Evolutionary conservation across 2,888 invertebrate species (phyloP), one percentile per base, ranked within the genome.

Genomic region (Diabrotica balteata): DNA sequence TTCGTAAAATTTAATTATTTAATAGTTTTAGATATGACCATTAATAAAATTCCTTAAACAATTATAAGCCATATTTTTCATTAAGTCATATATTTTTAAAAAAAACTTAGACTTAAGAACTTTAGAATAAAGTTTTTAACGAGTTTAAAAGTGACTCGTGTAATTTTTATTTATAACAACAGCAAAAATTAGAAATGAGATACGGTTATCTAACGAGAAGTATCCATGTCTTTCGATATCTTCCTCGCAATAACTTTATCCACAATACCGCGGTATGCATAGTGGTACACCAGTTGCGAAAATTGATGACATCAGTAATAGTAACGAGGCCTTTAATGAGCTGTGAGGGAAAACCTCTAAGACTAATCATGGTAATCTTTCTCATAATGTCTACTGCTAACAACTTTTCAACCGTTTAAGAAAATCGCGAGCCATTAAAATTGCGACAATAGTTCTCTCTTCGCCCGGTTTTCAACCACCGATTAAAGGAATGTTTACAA

Each of bases 341-440:
- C 82, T 79, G 78, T 79, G 79, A 80, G 82, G 81, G 82, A 82
- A 82, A 82, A 81, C 82, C 80, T 81, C 80, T 79, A 81, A 82
- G 82, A 82, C 82, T 83, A 83, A 83, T 83, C 81, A 81, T 79
- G 78, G 78, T 81, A 83, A 83, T 83, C 82, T 81, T 80, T 80
- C 80, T 80, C 80, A 79, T 83, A 83, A 83, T 82, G 82, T 79
- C 81, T 83, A 79, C 81, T 81, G 81, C 81, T 83, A 83, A 83
- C 83, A 83, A 84, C 83, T 84, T 83, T 84, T 83, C 83, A 81
- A 81, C 81, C 83, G 81, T 83, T 84, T 84, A 84, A 83, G 83
- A 84, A 84, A 83, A 84, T 84, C 82, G 77, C 82, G 80, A 79
- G 76, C 82, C 78, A 83, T 84, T 84, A 83, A 82, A 80, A 82